These are phyloP conservation scores for Oxyscelio sp. DNA, from an alignment of 2,888 invertebrate species.

Conservation along the genomic window DNA sequence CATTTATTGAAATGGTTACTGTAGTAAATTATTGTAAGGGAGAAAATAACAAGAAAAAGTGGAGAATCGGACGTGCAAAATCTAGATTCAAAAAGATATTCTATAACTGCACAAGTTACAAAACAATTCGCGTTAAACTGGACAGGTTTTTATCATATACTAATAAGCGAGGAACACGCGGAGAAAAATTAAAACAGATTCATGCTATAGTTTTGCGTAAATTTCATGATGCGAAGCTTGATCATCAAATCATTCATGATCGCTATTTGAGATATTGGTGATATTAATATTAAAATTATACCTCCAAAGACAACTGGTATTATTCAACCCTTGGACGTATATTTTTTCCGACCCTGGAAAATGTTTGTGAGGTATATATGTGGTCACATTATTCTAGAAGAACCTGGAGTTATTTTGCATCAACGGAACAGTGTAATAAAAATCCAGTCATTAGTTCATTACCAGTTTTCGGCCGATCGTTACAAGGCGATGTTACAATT, in stretches of 20 bases:
- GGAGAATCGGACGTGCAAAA: not conserved
- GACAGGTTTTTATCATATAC: not conserved
- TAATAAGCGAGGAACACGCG: not conserved
- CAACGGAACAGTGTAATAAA: conserved; percentile 9
- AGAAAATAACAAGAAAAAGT: not conserved
- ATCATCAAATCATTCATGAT: conserved; percentile 7
- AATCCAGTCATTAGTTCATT: conserved; percentile 16
- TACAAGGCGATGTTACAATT: not conserved
- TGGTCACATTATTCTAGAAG: not conserved
- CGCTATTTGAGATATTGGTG: conserved; percentile 8
- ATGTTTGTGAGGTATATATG: not conserved
- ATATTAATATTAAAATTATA: conserved; percentile 15
- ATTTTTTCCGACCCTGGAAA: conserved; percentile 1
- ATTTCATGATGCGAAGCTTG: conserved; percentile 3
- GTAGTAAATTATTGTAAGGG: no score
- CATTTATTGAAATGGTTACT: no score
- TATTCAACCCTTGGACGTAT: conserved; percentile 10
- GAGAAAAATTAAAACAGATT: not conserved
- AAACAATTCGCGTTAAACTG: not conserved
- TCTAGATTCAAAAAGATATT: not conserved
- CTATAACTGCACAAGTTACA: not conserved
- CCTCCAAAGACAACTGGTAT: conserved; percentile 11
- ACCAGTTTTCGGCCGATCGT: not conserved
- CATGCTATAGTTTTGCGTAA: not conserved
- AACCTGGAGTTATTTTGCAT: not conserved